Evolutionary conservation across 2,113 vertebrate genomes (phyloP).

Genomic region (Myiozetetes cayanensis): DNA sequence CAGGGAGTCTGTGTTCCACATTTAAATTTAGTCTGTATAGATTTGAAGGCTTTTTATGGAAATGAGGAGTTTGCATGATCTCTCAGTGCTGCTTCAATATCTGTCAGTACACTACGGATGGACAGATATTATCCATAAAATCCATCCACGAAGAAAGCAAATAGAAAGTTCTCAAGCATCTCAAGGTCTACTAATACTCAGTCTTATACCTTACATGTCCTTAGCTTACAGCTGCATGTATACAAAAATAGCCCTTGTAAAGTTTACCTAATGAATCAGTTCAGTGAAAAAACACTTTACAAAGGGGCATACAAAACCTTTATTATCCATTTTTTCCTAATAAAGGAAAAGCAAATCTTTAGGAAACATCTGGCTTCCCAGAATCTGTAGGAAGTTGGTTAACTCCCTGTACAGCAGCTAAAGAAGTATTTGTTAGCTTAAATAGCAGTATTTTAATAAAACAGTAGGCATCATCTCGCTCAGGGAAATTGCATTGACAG

Average conservation of each 20-base stretch:
- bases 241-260: background rate
- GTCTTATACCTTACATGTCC: background rate
- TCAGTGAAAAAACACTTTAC: background rate
- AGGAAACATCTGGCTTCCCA: constrained; percentile 69
- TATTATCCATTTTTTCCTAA: constrained; percentile 8
- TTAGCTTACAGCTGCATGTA: background rate
- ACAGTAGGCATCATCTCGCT: background rate
- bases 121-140: background rate
- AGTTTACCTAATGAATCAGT: background rate
- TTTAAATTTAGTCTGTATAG: background rate
- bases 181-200: background rate
- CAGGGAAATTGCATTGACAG: background rate
- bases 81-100: background rate
- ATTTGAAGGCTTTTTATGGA: background rate
- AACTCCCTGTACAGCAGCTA: constrained; percentile 44
- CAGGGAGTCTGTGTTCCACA: background rate
- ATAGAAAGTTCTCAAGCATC: background rate
- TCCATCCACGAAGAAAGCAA: background rate
- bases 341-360: constrained; percentile 32
- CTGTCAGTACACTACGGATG: too few relatives aligned
- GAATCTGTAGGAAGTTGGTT: constrained; percentile 58
- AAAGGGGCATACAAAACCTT: constrained; percentile 12
- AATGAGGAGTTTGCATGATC: background rate
- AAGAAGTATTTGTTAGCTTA: constrained; percentile 15
- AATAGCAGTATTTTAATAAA: constrained; percentile 22